A percentile compares a stretch with the other conserved stretches of the same genome.
phyloP scores from a whole-genome alignment of 2,888 invertebrate species.

The Perdita meconis region DNA sequence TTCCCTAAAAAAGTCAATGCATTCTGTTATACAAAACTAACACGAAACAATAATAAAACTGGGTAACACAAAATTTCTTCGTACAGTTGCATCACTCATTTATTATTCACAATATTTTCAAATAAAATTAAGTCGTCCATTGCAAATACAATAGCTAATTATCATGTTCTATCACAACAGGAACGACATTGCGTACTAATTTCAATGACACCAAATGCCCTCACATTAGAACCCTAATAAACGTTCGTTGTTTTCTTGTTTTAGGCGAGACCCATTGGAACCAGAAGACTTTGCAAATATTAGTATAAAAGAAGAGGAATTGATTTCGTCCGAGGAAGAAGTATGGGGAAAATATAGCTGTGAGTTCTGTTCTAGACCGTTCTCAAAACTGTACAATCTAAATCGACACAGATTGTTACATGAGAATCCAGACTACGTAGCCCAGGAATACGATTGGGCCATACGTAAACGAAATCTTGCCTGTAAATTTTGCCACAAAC shows the following conservation, averaged over 20 bases:
- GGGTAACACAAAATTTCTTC: neutral
- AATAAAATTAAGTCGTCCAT: constrained; percentile 2
- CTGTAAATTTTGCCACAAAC: too few species aligned
- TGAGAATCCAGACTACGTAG: neutral
- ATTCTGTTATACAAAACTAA: too few species aligned
- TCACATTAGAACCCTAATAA: constrained; percentile 56
- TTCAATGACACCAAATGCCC: neutral
- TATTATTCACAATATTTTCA: constrained; percentile 4
- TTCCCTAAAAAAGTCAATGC: too few species aligned
- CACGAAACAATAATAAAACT: too few species aligned
- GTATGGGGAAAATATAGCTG: neutral
- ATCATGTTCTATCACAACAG: neutral
- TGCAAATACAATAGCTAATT: neutral
- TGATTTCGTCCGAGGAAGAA: neutral
- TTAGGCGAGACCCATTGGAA: constrained; percentile 42
- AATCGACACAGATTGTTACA: constrained; percentile 37
- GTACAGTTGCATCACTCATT: neutral
- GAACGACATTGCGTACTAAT: neutral
- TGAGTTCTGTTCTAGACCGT: constrained; percentile 38
- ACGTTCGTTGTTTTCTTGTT: constrained; percentile 53
- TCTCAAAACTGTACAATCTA: constrained; percentile 38
- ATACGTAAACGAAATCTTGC: too few species aligned
- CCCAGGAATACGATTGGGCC: too few species aligned
- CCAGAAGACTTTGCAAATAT: neutral
- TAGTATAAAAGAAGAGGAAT: neutral